A percentile compares a stretch with the other conserved stretches of the same genome.
These are phyloP conservation scores for Enteromius viviparus DNA, from an alignment of 2,797 vertebrate species.

Conservation along the genomic window DNA sequence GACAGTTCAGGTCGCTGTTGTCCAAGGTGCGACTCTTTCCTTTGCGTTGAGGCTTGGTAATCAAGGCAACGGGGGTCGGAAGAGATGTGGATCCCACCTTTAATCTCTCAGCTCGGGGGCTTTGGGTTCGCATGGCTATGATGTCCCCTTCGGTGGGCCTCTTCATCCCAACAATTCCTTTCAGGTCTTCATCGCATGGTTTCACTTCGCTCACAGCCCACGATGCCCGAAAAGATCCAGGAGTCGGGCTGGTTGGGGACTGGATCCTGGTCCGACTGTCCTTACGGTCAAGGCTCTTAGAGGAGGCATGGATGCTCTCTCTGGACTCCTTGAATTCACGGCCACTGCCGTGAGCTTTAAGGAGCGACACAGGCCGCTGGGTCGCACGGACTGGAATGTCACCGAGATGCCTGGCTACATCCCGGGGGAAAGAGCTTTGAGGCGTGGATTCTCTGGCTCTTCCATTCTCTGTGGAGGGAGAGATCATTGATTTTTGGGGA, in stretches of 20 bases:
- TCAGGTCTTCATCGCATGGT: slow-evolving; percentile 64
- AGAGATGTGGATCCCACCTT: slow-evolving; percentile 76
- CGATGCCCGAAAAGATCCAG: slow-evolving; percentile 84
- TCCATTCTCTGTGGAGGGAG: slow-evolving; percentile 58
- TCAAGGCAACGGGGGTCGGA: slow-evolving; percentile 70
- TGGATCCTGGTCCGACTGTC: slow-evolving; percentile 71
- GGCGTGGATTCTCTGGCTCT: slow-evolving; percentile 54
- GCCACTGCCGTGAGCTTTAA: slow-evolving; percentile 75
- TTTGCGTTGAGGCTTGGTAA: slow-evolving; percentile 80
- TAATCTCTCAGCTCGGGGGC: slow-evolving; percentile 80
- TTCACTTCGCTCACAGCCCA: slow-evolving; percentile 87
- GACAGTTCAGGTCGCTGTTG: slow-evolving; percentile 91
- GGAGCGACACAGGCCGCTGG: slow-evolving; percentile 73
- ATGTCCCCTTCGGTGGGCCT: slow-evolving; percentile 66
- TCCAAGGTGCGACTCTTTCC: slow-evolving; percentile 95
- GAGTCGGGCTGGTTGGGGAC: slow-evolving; percentile 66
- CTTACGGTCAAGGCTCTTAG: slow-evolving; percentile 80
- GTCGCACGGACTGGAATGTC: slow-evolving; percentile 68
- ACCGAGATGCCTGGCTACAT: slow-evolving; percentile 54
- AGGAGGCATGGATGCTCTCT: slow-evolving; percentile 76
- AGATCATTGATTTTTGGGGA: slow-evolving; percentile 65
- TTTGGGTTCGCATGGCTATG: slow-evolving; percentile 77
- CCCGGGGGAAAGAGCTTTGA: slow-evolving; percentile 57
- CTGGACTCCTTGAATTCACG: slow-evolving; percentile 72
- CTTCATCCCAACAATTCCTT: slow-evolving; percentile 67